A percentile compares a stretch with the other conserved stretches of the same genome.
phyloP scores from a whole-genome alignment of 2,888 invertebrate genomes.

The Clanis bilineata region DNA sequence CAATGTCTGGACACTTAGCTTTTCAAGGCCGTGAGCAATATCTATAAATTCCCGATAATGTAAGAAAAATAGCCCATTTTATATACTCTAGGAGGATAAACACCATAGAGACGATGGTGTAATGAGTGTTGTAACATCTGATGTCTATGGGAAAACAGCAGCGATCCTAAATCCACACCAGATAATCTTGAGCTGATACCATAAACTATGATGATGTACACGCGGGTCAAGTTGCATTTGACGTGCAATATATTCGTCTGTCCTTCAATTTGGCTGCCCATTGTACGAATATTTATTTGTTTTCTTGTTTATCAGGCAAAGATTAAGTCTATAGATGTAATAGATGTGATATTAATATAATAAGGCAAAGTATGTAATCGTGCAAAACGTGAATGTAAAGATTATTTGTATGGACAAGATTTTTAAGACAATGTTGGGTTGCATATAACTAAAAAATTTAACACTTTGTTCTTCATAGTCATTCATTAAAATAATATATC shows the following conservation, averaged over 20 bases:
- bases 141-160: slow-evolving; percentile 8
- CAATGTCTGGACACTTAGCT: background rate
- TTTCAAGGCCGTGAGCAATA: slow-evolving; percentile 1
- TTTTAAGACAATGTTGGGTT: no score
- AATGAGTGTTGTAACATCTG: slow-evolving; percentile 18
- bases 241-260: slow-evolving; percentile 39
- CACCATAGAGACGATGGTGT: slow-evolving; percentile 13
- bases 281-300: slow-evolving; percentile 55
- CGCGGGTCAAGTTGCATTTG: slow-evolving; percentile 43
- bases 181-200: background rate
- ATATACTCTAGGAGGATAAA: slow-evolving; percentile 16
- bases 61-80: slow-evolving; percentile 8
- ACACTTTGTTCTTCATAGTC: no score
- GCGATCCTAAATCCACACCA: slow-evolving; percentile 15
- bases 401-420: no score
- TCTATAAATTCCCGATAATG: slow-evolving; percentile 7
- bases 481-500: no score
- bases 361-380: background rate
- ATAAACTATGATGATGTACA: background rate
- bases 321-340: background rate
- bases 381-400: no score
- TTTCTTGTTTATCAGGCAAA: slow-evolving; percentile 15
- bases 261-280: slow-evolving; percentile 47
- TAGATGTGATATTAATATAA: background rate
- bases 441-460: no score